Base-by-base conservation (phyloP, 2,888 invertebrate species). In the Hemistola chrysoprasaria region DNA sequence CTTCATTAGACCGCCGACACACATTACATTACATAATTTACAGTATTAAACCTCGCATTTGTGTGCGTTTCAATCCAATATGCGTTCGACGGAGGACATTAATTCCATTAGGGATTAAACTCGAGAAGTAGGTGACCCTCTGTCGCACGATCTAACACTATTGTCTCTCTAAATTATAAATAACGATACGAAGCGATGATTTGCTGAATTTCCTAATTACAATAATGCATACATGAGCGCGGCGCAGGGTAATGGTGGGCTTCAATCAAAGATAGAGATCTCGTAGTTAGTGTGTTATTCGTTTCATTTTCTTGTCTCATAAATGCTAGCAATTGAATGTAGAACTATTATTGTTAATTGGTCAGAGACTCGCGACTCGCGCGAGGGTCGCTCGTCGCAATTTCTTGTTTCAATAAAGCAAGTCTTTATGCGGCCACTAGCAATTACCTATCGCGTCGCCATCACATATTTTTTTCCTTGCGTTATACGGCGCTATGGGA, bases 1-100 rank as follows among this genome's bases (percentile, higher is more conserved):
- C 82, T 86, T 82, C 87, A 88, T 88, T 87, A 88, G 69, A 69
- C 46, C 39, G 39, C 72, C 79, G 80, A 85, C 77, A 81, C 73
- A 71, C 77, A 77, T 84, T 78, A 74, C 77, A 78, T 84, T 78
- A 78, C 70, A 66, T 74, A 76, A 76, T 75, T 74, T 68, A 75
- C 37, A 37, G 40, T 40, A 46, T 34, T 39, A 41, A 30, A 63
- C 59, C 35, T 38, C 46, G 60, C 62, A 65, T 4, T 16, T 57
- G 56, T 51, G 65, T 59, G 67, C 59, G 47, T 44, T 49, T 50
- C 50, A 67, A 64, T 63, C 68, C 67, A 65, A 64, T 64, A 61
- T 62, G 59, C 60, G 58, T 54, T 59, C 58, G 58, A 61, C 56
- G 49, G 50, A 52, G 46, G 53, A 51, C 59, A 59, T 50, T 55